Evolutionary conservation across 2,113 vertebrate species (phyloP).

Genomic region (Antigone vipio): DNA sequence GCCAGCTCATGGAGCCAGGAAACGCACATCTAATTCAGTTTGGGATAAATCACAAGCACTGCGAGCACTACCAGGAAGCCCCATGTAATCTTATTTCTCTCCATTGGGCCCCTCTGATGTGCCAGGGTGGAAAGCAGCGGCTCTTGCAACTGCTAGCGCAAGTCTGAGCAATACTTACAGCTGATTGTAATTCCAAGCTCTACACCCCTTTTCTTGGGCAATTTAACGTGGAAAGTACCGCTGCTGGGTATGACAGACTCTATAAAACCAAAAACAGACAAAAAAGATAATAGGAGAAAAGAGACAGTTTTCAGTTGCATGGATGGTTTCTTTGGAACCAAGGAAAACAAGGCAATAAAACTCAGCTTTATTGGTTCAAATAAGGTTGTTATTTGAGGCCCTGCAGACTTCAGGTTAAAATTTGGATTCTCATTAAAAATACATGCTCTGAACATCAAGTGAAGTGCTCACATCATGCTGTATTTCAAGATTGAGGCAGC

Average conservation of each 20-base stretch:
- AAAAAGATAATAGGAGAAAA: neutral
- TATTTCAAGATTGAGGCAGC: neutral
- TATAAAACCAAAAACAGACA: slow-evolving; percentile 53
- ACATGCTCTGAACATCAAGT: neutral
- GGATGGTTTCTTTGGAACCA: neutral
- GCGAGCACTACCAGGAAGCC: neutral
- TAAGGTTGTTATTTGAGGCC: neutral
- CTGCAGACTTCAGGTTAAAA: neutral
- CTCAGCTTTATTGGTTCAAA: neutral
- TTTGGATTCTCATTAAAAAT: slow-evolving; percentile 18
- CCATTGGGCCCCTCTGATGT: neutral
- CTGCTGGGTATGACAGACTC: slow-evolving; percentile 98
- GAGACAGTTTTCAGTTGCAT: neutral
- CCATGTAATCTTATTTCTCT: neutral
- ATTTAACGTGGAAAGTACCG: slow-evolving; percentile 96
- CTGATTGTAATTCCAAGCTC: slow-evolving; percentile 98
- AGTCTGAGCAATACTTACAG: slow-evolving; percentile 82
- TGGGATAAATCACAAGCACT: neutral
- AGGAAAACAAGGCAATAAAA: neutral
- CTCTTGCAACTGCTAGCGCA: neutral
- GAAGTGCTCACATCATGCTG: neutral
- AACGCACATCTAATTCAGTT: neutral
- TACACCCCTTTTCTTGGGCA: slow-evolving; percentile 93
- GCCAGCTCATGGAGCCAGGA: neutral
- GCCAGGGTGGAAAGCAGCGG: neutral